Evolutionary conservation across 2,888 invertebrate species (phyloP).

Genomic region (Calameuta pallipes): DNA sequence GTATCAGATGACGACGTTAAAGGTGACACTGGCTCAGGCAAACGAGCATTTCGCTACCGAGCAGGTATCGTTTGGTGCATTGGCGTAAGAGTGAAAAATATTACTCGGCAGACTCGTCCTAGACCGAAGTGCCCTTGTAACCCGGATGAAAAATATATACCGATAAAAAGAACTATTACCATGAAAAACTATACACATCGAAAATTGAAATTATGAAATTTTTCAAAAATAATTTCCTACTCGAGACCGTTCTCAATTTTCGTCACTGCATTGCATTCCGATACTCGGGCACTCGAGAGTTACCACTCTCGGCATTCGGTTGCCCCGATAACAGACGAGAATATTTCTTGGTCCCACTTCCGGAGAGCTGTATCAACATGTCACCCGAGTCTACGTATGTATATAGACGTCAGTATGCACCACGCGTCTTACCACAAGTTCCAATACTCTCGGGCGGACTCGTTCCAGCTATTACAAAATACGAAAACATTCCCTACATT

Average conservation of each 20-base stretch:
- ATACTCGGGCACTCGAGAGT: too few species aligned
- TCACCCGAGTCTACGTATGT: slow-evolving; percentile 37
- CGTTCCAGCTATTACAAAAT: too few species aligned
- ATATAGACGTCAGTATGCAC: too few species aligned
- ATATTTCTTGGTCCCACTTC: slow-evolving; percentile 43
- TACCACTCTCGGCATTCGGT: slow-evolving; percentile 2
- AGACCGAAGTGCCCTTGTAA: background rate
- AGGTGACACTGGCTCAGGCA: slow-evolving; percentile 13
- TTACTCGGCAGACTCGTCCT: background rate
- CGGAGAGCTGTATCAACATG: slow-evolving; percentile 51
- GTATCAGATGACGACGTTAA: slow-evolving; percentile 12
- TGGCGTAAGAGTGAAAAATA: background rate
- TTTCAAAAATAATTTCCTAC: too few species aligned
- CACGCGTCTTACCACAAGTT: too few species aligned
- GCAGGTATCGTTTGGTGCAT: slow-evolving; percentile 2
- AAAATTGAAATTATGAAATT: too few species aligned
- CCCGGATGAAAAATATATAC: too few species aligned
- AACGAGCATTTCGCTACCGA: background rate
- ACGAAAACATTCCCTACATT: too few species aligned
- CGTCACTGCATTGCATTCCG: background rate
- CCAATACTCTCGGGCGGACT: too few species aligned
- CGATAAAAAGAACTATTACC: too few species aligned
- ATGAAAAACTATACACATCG: fast-evolving
- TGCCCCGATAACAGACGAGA: slow-evolving; percentile 43
- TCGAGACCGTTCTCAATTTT: background rate